phyloP scores from a whole-genome alignment of 2,797 vertebrate species.

The Esox masquinongy region DNA sequence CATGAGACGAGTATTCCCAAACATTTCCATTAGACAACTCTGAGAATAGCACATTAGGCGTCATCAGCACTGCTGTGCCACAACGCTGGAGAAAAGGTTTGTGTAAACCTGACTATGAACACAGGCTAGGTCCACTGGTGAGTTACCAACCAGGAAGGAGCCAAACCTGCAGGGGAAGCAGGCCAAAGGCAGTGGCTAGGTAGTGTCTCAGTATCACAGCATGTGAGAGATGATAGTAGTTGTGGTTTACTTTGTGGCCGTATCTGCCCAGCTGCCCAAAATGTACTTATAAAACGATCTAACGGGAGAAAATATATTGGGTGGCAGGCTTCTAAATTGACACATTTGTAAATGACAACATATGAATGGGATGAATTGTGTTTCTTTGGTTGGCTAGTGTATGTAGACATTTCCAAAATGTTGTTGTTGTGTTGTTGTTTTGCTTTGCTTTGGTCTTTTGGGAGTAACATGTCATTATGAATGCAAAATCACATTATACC shows the following conservation, averaged over 20 bases:
- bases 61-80: slow-evolving; percentile 18
- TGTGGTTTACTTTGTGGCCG: slow-evolving; percentile 30
- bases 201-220: not conserved
- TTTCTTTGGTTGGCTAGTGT: too few relatives aligned
- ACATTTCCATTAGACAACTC: slow-evolving; percentile 23
- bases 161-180: slow-evolving; percentile 26
- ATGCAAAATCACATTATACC: too few relatives aligned
- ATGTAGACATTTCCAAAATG: too few relatives aligned
- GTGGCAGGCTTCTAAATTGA: too few relatives aligned
- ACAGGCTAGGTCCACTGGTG: not conserved
- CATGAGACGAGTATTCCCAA: slow-evolving; percentile 30
- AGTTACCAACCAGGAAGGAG: slow-evolving; percentile 10
- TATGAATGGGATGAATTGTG: too few relatives aligned
- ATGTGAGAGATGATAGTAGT: not conserved
- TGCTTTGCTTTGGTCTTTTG: too few relatives aligned
- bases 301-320: too few relatives aligned
- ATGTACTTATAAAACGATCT: too few relatives aligned
- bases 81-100: slow-evolving; percentile 13
- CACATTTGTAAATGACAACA: too few relatives aligned
- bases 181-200: not conserved
- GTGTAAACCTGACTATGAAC: not conserved
- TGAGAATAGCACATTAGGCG: slow-evolving; percentile 10
- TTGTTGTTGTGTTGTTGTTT: too few relatives aligned
- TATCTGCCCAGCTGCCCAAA: slow-evolving; percentile 29
- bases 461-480: too few relatives aligned